Percentiles rank a stretch among this genome's conserved stretches.
Evolutionary conservation across 2,113 vertebrate genomes (phyloP).

Genomic region (Spermophilus dauricus): DNA sequence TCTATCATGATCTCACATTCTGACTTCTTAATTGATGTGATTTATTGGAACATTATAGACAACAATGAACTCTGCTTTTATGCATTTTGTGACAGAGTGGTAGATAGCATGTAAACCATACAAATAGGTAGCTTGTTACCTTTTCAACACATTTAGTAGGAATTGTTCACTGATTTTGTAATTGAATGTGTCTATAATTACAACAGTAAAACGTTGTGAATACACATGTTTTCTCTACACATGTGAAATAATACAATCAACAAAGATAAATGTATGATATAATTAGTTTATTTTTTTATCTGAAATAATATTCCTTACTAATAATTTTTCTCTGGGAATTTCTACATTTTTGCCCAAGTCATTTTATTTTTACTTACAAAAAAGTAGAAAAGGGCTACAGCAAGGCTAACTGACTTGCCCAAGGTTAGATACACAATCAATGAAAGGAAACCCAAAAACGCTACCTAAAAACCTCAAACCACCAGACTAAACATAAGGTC

Average conservation of each 20-base stretch:
- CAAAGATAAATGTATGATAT: neutral
- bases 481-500: neutral
- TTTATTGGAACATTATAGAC: neutral
- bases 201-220: neutral
- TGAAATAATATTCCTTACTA: neutral
- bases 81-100: neutral
- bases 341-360: neutral
- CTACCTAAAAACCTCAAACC: neutral
- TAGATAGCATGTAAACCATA: neutral
- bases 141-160: neutral
- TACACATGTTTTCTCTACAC: neutral
- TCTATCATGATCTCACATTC: neutral
- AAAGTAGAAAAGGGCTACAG: neutral
- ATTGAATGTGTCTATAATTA: neutral
- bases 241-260: neutral
- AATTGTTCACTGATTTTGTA: neutral
- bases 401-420: neutral
- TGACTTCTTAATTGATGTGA: neutral
- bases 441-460: neutral
- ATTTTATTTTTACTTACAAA: constrained; percentile 1
- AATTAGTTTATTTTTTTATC: neutral
- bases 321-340: neutral
- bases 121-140: neutral
- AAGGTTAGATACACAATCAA: constrained; percentile 28
- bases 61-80: neutral